phyloP scores from a whole-genome alignment of 2,888 invertebrate species.

The Drosophila lutescens region DNA sequence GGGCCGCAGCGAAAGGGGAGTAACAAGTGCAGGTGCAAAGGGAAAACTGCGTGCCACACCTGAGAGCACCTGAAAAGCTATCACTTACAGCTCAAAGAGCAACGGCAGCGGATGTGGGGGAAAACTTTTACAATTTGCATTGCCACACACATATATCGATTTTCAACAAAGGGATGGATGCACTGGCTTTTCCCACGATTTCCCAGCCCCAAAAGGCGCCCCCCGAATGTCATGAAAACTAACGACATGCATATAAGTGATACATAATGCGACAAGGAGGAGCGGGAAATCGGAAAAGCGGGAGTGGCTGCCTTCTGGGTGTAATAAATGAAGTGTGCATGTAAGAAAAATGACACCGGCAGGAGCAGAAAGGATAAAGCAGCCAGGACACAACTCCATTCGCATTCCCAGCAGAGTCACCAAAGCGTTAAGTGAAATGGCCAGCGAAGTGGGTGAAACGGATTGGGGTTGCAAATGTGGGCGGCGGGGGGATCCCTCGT shows the following conservation, averaged over 20 bases:
- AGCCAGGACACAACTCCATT: constrained; percentile 32
- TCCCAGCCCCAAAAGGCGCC: constrained; percentile 28
- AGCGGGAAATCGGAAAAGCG: not conserved
- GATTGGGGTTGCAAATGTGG: not conserved
- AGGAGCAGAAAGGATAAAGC: constrained; percentile 29
- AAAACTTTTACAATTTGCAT: constrained; percentile 60
- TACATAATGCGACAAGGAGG: constrained; percentile 53
- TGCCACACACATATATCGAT: constrained; percentile 59
- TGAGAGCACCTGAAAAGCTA: constrained; percentile 57
- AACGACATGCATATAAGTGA: constrained; percentile 77
- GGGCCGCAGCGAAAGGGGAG: constrained; percentile 16
- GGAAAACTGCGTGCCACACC: constrained; percentile 37
- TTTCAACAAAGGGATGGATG: constrained; percentile 60
- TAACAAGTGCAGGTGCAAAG: constrained; percentile 21
- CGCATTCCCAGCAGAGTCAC: constrained; percentile 25
- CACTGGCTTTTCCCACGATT: constrained; percentile 29
- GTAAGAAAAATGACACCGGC: constrained; percentile 69
- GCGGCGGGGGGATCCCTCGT: not conserved
- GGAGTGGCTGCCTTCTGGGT: constrained; percentile 16
- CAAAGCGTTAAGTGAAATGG: constrained; percentile 68
- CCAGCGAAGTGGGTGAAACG: constrained; percentile 36
- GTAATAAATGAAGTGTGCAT: constrained; percentile 75
- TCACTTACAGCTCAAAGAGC: constrained; percentile 77
- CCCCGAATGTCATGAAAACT: constrained; percentile 70
- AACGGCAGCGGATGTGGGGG: constrained; percentile 23